Percentiles rank a stretch among this genome's conserved stretches.
Evolutionary conservation across 2,888 invertebrate genomes (phyloP).

Genomic region (Drosophila atripex): DNA sequence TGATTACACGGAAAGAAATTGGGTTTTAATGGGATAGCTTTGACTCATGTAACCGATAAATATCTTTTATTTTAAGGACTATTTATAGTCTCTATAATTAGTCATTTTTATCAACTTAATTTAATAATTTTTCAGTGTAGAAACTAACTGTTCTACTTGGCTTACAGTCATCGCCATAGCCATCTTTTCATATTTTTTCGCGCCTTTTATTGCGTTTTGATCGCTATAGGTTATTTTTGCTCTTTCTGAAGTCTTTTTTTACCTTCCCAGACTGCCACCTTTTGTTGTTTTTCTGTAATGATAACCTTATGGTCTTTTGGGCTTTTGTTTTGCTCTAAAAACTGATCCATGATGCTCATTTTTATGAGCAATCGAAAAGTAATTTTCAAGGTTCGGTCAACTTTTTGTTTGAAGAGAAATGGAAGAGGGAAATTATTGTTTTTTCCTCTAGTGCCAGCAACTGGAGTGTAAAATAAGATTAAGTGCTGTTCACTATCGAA

Average conservation of each 20-base stretch:
- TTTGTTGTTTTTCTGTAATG: constrained; percentile 58
- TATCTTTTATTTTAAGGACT: neutral
- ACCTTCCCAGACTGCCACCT: constrained; percentile 1
- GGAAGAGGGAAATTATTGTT: neutral
- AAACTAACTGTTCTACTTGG: constrained; percentile 59
- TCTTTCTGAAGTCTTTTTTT: constrained; percentile 8
- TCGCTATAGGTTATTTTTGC: constrained; percentile 5
- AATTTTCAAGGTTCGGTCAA: constrained; percentile 75
- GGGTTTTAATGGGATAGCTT: neutral
- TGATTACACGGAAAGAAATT: constrained; percentile 12
- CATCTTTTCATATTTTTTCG: constrained; percentile 28
- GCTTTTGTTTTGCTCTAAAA: constrained; percentile 7
- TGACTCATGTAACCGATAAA: too few species aligned
- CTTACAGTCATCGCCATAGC: constrained; percentile 11
- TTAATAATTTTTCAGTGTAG: constrained; percentile 1
- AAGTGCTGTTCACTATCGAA: constrained; percentile 60
- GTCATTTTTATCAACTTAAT: neutral
- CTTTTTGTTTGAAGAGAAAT: constrained; percentile 42
- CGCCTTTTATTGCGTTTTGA: constrained; percentile 36
- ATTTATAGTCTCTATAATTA: neutral
- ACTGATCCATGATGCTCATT: constrained; percentile 22
- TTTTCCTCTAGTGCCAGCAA: constrained; percentile 16
- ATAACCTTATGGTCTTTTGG: constrained; percentile 53
- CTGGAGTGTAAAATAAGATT: constrained; percentile 42
- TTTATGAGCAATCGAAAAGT: constrained; percentile 45